Evolutionary conservation across 2,797 vertebrate species (phyloP).

Genomic region (Etheostoma perlongum): DNA sequence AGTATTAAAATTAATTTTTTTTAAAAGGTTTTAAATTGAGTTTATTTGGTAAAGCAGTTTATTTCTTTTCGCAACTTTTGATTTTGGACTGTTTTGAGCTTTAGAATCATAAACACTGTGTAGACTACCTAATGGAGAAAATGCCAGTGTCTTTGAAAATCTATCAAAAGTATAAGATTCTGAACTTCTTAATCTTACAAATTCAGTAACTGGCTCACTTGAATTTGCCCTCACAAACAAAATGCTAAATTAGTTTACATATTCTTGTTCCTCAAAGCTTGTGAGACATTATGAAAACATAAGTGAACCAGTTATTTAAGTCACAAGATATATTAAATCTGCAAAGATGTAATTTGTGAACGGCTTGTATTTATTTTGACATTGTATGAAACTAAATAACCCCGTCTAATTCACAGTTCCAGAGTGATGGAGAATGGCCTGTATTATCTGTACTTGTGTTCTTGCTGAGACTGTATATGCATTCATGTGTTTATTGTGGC

Average conservation of each 20-base stretch:
- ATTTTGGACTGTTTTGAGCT: background rate
- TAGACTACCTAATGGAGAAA: background rate
- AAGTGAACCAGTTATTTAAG: background rate
- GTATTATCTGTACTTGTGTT: constrained; percentile 12
- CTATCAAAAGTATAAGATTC: background rate
- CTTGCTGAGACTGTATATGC: constrained; percentile 1
- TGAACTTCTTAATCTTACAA: background rate
- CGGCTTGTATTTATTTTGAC: constrained; percentile 28
- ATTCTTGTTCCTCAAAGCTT: background rate
- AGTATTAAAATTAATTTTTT: too few species aligned
- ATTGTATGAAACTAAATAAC: background rate
- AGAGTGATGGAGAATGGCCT: background rate
- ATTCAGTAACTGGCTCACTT: background rate
- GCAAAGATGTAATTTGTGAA: constrained; percentile 9
- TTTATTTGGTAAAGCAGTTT: too few species aligned
- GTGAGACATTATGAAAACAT: background rate
- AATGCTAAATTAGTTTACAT: constrained; percentile 8
- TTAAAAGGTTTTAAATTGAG: too few species aligned
- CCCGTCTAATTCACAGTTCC: background rate
- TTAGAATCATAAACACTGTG: background rate
- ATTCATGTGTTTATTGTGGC: constrained; percentile 26
- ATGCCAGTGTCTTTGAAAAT: background rate
- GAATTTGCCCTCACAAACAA: background rate
- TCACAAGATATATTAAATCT: constrained; percentile 3
- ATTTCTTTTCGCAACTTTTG: too few species aligned